Conservation (phyloP, 1,140 invertebrate species). For the Trachelipus rathkii region DNA sequence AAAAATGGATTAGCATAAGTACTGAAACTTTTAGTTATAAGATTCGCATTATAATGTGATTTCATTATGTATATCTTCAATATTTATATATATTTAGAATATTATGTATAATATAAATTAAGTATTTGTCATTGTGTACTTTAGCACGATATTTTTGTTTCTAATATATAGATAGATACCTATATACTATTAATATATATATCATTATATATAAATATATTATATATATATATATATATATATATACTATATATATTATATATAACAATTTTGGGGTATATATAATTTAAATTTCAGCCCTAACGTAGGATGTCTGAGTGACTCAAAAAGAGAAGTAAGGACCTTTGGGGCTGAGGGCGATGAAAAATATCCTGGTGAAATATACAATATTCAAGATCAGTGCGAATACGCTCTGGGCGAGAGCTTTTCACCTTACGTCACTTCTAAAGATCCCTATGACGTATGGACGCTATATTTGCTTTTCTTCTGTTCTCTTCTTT, state of each 20-base stretch:
- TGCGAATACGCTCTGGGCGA: slow-evolving; percentile 48
- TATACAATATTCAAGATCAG: slow-evolving; percentile 71
- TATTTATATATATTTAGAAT: no score
- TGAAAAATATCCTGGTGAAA: slow-evolving; percentile 68
- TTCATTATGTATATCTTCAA: no score
- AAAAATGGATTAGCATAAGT: no score
- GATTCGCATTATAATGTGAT: no score
- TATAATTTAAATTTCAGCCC: background rate
- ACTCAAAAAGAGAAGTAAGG: background rate
- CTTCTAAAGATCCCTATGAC: slow-evolving; percentile 38
- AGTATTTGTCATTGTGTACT: no score
- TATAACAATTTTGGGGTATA: no score
- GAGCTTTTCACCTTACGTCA: slow-evolving; percentile 36
- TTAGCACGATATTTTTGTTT: no score
- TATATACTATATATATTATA: slow-evolving; percentile 7
- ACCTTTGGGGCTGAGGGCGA: slow-evolving; percentile 55
- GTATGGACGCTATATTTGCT: slow-evolving; percentile 13
- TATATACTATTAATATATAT: slow-evolving; percentile 3
- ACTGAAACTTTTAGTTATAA: no score
- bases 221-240: slow-evolving; percentile 15
- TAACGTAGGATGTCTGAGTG: background rate
- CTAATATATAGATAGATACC: background rate
- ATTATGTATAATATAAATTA: no score
- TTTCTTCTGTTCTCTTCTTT: no score
- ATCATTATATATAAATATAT: slow-evolving; percentile 5